These are phyloP conservation scores for Drosophila sproati DNA, from an alignment of 1,140 invertebrate genomes.

Conservation along the genomic window DNA sequence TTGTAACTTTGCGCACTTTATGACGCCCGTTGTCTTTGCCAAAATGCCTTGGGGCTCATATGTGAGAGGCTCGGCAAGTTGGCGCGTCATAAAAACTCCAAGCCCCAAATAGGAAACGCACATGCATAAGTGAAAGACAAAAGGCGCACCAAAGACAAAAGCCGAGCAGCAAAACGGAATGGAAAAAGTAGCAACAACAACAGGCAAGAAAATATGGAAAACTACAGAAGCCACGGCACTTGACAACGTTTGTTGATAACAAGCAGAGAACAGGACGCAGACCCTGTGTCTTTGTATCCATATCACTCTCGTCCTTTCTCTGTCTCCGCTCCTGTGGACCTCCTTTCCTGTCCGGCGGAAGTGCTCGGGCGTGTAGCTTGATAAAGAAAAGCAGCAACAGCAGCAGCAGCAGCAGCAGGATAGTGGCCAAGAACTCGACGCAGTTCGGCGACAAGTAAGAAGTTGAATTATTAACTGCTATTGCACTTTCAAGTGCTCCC, in stretches of 20 bases:
- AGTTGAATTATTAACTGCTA: conserved; percentile 70
- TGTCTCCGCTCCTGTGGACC: not conserved
- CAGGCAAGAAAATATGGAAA: conserved; percentile 5
- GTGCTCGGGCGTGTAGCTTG: conserved; percentile 43
- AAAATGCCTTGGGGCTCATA: conserved; percentile 64
- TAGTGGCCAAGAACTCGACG: conserved; percentile 56
- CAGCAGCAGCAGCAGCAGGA: conserved; percentile 35
- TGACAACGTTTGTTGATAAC: conserved; percentile 58
- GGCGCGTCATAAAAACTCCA: conserved; percentile 67
- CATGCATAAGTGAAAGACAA: conserved; percentile 79
- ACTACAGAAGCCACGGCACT: conserved; percentile 50
- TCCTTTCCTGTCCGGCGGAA: conserved; percentile 23
- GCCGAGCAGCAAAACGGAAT: conserved; percentile 18
- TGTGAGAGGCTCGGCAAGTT: conserved; percentile 39
- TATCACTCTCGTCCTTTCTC: not conserved
- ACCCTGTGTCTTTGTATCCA: not conserved
- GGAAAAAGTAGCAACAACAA: not conserved
- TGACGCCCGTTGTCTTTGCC: conserved; percentile 52
- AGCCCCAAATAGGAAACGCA: conserved; percentile 54
- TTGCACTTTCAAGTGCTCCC: conserved; percentile 71
- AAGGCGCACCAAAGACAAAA: conserved; percentile 65
- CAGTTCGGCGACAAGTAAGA: conserved; percentile 70
- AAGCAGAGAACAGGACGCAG: conserved; percentile 28
- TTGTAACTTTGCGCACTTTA: conserved; percentile 79
- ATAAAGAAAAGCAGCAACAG: conserved; percentile 43